These are phyloP conservation scores for Acanthurus leucopareius DNA, from an alignment of 2,797 vertebrate genomes.

Conservation along the genomic window DNA sequence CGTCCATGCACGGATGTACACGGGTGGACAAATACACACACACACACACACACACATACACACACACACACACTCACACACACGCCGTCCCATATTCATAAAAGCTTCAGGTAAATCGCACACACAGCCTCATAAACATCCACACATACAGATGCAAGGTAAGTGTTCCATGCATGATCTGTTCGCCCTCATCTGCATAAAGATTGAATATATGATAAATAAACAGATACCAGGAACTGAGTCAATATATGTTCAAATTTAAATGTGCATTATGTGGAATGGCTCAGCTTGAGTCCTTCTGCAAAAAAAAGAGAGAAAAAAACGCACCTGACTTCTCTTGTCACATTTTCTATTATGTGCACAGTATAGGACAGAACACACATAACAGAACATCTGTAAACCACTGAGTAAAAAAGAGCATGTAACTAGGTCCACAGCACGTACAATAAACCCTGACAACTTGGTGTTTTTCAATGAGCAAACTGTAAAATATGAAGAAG, in stretches of 20 bases:
- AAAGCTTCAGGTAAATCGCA: slow-evolving; percentile 56
- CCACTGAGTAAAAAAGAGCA: slow-evolving; percentile 33
- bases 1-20: slow-evolving; percentile 53
- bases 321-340: slow-evolving; percentile 72
- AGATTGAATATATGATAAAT: slow-evolving; percentile 81
- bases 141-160: slow-evolving; percentile 51
- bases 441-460: slow-evolving; percentile 21
- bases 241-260: slow-evolving; percentile 73
- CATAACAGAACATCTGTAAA: slow-evolving; percentile 38
- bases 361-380: slow-evolving; percentile 38
- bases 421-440: slow-evolving; percentile 15
- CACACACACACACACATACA: slow-evolving; percentile 60
- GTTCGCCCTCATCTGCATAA: slow-evolving; percentile 80
- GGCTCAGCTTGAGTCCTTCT: slow-evolving; percentile 71
- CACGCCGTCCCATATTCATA: slow-evolving; percentile 31
- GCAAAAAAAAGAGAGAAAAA: slow-evolving; percentile 13
- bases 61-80: slow-evolving; percentile 54
- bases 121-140: slow-evolving; percentile 53
- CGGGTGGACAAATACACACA: slow-evolving; percentile 35
- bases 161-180: slow-evolving; percentile 73
- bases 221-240: slow-evolving; percentile 70
- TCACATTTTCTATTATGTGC: slow-evolving; percentile 77
- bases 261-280: slow-evolving; percentile 73
- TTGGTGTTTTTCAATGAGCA: slow-evolving; percentile 31
- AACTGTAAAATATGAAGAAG: slow-evolving; percentile 56